Evolutionary conservation across 2,888 invertebrate genomes (phyloP).

Genomic region (Amaurobius ferox): DNA sequence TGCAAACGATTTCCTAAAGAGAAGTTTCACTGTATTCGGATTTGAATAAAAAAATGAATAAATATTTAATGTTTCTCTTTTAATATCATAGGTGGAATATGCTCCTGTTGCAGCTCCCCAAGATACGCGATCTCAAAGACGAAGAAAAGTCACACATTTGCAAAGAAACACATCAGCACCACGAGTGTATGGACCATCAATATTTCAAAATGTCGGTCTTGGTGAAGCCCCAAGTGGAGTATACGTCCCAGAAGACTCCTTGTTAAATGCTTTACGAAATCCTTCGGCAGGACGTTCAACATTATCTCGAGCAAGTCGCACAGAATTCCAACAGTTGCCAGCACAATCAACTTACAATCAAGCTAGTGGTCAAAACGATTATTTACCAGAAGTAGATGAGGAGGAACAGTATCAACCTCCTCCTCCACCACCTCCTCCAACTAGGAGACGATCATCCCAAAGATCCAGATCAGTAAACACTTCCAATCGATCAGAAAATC

Average conservation of each 20-base stretch:
- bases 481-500: not conserved
- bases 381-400: not conserved
- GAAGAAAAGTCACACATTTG: not conserved
- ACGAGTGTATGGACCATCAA: conserved; percentile 25
- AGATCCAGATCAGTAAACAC: not conserved
- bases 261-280: conserved; percentile 36
- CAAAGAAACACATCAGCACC: conserved; percentile 13
- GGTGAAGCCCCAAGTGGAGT: conserved; percentile 57
- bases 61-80: too few species aligned
- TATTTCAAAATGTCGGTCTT: conserved; percentile 47
- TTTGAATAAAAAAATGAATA: too few species aligned
- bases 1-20: too few species aligned
- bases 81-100: not conserved
- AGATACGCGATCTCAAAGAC: not conserved
- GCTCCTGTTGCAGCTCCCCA: not conserved
- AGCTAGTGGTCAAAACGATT: not conserved
- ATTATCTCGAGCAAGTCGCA: not conserved
- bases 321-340: not conserved
- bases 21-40: too few species aligned
- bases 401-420: not conserved
- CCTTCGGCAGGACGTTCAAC: not conserved
- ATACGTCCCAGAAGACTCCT: conserved; percentile 50
- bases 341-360: not conserved
- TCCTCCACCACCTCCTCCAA: not conserved
- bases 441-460: conserved; percentile 6